These are phyloP conservation scores for Rhizoglyphus robini DNA, from an alignment of 1,140 invertebrate genomes.

Conservation along the genomic window DNA sequence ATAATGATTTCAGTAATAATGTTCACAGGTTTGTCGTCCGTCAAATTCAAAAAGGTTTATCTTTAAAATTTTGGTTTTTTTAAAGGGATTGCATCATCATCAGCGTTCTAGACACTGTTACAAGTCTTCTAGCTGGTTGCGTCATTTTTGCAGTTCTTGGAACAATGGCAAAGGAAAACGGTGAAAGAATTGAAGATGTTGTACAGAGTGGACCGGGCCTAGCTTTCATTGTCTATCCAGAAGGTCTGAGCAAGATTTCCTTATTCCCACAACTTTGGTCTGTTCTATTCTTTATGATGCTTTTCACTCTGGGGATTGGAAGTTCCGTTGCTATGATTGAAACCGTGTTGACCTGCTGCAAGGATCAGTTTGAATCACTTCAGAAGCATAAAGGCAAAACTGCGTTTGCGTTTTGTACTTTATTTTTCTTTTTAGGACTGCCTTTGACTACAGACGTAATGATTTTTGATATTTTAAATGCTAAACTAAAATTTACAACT, in stretches of 20 bases:
- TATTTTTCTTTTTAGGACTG: constrained; percentile 52
- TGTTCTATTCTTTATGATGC: constrained; percentile 84
- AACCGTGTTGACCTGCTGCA: constrained; percentile 49
- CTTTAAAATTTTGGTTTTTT: constrained; percentile 41
- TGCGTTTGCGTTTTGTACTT: constrained; percentile 41
- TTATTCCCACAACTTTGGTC: constrained; percentile 78
- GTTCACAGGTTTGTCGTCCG: constrained; percentile 50
- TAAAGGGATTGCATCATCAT: constrained; percentile 83
- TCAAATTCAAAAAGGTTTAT: background rate
- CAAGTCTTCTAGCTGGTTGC: constrained; percentile 93
- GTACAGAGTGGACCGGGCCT: constrained; percentile 49
- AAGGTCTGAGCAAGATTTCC: constrained; percentile 89
- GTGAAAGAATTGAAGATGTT: constrained; percentile 12
- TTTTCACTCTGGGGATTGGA: constrained; percentile 59
- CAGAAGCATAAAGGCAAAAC: constrained; percentile 43
- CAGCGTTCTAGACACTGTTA: constrained; percentile 86
- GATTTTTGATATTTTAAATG: too few relatives aligned
- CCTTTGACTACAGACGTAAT: constrained; percentile 28
- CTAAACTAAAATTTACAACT: too few relatives aligned
- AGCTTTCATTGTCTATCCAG: constrained; percentile 89
- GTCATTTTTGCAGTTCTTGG: constrained; percentile 96
- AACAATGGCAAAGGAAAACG: constrained; percentile 26
- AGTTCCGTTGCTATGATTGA: constrained; percentile 26
- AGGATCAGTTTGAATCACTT: constrained; percentile 52
- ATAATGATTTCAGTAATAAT: constrained; percentile 94